phyloP scores from a whole-genome alignment of 35 echinoderm and acorn worm genomes.

The Heliocidaris erythrogramma region DNA sequence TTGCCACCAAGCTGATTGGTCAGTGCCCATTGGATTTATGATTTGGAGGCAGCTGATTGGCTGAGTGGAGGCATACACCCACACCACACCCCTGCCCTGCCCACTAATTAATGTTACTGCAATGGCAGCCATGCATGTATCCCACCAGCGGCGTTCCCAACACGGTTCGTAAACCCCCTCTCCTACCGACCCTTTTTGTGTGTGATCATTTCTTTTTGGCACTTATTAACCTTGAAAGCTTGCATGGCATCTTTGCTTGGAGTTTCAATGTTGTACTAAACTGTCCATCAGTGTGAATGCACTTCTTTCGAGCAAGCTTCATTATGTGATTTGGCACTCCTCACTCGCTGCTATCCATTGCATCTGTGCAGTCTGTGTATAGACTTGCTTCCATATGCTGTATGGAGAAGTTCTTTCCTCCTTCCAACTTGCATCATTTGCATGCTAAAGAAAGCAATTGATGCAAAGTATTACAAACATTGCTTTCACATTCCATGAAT shows the following conservation, averaged over 20 bases:
- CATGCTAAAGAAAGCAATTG: no score
- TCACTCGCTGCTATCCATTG: not conserved
- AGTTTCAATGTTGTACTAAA: not conserved
- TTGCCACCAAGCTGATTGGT: not conserved
- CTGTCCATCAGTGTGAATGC: not conserved
- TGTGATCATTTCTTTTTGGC: not conserved
- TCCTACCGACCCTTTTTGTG: constrained; percentile 21
- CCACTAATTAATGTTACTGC: constrained; percentile 47
- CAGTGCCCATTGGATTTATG: not conserved
- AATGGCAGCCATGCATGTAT: constrained; percentile 86
- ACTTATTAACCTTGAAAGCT: not conserved
- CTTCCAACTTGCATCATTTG: not conserved
- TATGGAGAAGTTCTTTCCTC: not conserved
- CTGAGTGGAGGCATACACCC: constrained; percentile 24
- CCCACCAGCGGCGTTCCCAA: constrained; percentile 81
- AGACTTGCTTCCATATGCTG: not conserved
- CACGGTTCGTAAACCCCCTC: constrained; percentile 73
- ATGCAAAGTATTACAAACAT: no score
- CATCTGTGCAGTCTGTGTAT: not conserved
- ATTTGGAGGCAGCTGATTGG: constrained; percentile 49
- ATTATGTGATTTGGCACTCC: not conserved
- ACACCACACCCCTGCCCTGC: constrained; percentile 21
- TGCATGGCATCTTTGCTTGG: not conserved
- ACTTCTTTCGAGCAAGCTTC: not conserved
- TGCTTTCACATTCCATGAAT: not conserved